These are phyloP conservation scores for Orycteropus afer DNA, from an alignment of 2,113 vertebrate species.

Conservation along the genomic window DNA sequence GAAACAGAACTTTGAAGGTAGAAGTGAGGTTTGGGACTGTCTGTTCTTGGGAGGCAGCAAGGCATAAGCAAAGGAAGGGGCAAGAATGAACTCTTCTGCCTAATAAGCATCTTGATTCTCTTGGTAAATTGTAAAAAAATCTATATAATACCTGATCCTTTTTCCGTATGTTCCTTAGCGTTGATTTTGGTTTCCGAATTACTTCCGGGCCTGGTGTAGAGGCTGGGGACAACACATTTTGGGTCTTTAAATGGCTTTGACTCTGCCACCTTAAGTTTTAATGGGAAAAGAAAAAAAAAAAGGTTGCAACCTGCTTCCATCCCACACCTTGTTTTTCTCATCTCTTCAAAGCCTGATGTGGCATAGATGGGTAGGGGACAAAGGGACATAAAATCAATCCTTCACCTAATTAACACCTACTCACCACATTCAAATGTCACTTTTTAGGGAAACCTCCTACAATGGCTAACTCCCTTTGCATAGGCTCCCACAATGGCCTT, in stretches of 20 bases:
- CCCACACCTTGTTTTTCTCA: not conserved
- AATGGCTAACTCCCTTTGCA: not conserved
- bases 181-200: not conserved
- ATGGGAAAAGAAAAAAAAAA: not conserved
- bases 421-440: not conserved
- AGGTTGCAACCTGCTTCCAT: not conserved
- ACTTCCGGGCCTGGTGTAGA: not conserved
- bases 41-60: not conserved
- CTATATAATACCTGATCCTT: not conserved
- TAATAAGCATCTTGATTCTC: not conserved
- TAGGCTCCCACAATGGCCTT: not conserved
- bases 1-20: not conserved
- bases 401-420: not conserved
- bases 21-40: not conserved
- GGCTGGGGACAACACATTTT: not conserved
- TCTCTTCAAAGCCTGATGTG: not conserved
- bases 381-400: not conserved
- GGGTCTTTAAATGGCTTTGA: slow-evolving; percentile 1
- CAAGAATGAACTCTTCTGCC: not conserved
- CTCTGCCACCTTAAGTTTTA: not conserved
- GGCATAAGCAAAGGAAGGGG: not conserved
- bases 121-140: not conserved
- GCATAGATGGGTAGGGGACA: not conserved
- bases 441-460: not conserved
- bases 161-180: accelerated